These are phyloP conservation scores for Rhingia rostrata DNA, from an alignment of 2,888 invertebrate species.

Conservation along the genomic window DNA sequence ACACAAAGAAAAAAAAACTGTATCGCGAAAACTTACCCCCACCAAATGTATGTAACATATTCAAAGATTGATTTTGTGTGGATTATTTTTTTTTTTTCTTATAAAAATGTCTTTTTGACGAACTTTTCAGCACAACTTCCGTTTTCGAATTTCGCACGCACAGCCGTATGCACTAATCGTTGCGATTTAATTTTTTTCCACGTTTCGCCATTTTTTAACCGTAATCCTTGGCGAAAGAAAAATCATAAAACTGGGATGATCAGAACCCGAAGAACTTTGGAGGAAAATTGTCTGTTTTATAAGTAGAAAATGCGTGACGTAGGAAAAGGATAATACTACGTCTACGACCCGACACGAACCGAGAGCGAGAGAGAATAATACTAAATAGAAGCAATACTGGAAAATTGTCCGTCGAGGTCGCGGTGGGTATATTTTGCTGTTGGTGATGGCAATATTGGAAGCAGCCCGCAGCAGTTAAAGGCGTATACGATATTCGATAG, in stretches of 20 bases:
- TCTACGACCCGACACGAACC: constrained; percentile 29
- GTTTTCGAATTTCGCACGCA: constrained; percentile 5
- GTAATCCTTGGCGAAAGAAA: constrained; percentile 12
- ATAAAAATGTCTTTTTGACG: background rate
- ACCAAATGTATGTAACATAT: constrained; percentile 70
- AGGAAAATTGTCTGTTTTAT: constrained; percentile 56
- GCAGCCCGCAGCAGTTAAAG: constrained; percentile 33
- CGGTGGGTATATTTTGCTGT: constrained; percentile 13
- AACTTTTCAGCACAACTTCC: constrained; percentile 10
- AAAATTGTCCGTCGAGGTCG: background rate
- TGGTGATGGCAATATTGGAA: constrained; percentile 42
- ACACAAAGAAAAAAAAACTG: constrained; percentile 17
- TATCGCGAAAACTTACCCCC: constrained; percentile 60
- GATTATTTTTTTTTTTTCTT: constrained; percentile 7
- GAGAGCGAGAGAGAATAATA: constrained; percentile 49
- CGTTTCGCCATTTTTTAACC: constrained; percentile 43
- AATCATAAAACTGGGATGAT: constrained; percentile 1
- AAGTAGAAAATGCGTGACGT: constrained; percentile 56
- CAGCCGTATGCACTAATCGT: constrained; percentile 37
- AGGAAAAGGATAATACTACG: constrained; percentile 53
- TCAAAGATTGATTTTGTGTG: constrained; percentile 59
- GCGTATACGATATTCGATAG: constrained; percentile 30
- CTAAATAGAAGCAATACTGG: constrained; percentile 6
- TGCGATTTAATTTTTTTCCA: constrained; percentile 16
- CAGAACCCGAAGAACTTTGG: constrained; percentile 55